A percentile compares a stretch with the other conserved stretches of the same genome.
Conservation (phyloP, 2,797 vertebrate species). For the Geotrypetes seraphini region DNA sequence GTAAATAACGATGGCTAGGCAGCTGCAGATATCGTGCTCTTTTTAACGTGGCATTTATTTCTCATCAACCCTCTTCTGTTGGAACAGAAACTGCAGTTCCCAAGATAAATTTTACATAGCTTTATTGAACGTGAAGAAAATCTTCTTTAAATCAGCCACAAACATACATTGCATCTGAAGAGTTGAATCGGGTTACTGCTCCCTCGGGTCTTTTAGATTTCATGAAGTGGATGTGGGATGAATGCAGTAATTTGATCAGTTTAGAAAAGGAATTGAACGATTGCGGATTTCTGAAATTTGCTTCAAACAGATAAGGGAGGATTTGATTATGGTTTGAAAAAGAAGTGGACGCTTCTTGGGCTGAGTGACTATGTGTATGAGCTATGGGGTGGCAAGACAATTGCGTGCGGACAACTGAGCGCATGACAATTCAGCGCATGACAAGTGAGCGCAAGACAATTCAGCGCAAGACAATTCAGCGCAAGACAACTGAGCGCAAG, state of each 20-base stretch:
- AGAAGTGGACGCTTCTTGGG: no score
- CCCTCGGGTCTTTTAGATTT: neutral
- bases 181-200: neutral
- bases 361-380: no score
- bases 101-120: neutral
- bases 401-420: no score
- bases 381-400: no score
- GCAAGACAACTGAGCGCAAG: no score
- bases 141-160: neutral
- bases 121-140: neutral
- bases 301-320: neutral
- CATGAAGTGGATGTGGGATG: conserved; percentile 15
- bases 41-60: conserved; percentile 1
- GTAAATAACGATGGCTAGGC: neutral
- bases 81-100: neutral
- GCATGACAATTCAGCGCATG: no score
- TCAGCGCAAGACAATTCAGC: no score
- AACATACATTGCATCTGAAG: conserved; percentile 5
- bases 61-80: conserved; percentile 1
- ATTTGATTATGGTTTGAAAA: neutral
- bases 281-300: neutral
- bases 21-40: neutral
- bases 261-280: neutral
- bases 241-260: neutral
- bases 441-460: no score